Evolutionary conservation across 2,113 vertebrate species (phyloP), one percentile per base, ranked within the genome.

Genomic region (Hippocampus comes): DNA sequence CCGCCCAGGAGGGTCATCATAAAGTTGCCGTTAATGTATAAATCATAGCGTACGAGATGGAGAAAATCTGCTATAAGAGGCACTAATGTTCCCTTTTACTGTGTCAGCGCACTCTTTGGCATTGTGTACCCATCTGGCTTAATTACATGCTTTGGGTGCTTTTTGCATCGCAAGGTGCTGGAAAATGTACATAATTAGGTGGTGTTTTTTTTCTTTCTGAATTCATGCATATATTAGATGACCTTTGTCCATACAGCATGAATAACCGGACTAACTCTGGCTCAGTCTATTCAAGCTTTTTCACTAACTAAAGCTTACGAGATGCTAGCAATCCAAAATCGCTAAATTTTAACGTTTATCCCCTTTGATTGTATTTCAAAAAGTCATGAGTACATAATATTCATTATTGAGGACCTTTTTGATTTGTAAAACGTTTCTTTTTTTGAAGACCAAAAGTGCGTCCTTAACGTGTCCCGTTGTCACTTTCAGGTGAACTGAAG

Each of bases 401-500:
- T 14, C 10, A 12, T 46, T 46, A 46, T 46, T 46, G 12, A 46
- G 2, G 42, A 9, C 2, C 12, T 46, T 46, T 46, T 46, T 14
- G 2, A 12, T 46, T 11, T 12, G 1, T 46, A 46, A 46, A 3
- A 14, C 7, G 10, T 12, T 46, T 46, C 9, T 42, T 42, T 43
- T 43, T 43, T 43, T 43, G 42, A 43, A 12, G 34, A 38, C 34
- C 34, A 38, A 48, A 15, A 46, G 15, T 21, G 49, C 8, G 49
- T 51, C 18, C 49, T 51, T 20, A 51, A 51, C 18, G 34, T 38
- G 2, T 51, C 18, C 2, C 53, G 9, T 9, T 23, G 53, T 56
- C 53, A 56, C 21, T 5, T 56, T 56, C 74, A 99, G 97, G 97
- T 77, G 97, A 99, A 86, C 67, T 99, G 82, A 98, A 94, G 89